Conservation (phyloP, 1,140 invertebrate species). For the Heliconius nattereri region DNA sequence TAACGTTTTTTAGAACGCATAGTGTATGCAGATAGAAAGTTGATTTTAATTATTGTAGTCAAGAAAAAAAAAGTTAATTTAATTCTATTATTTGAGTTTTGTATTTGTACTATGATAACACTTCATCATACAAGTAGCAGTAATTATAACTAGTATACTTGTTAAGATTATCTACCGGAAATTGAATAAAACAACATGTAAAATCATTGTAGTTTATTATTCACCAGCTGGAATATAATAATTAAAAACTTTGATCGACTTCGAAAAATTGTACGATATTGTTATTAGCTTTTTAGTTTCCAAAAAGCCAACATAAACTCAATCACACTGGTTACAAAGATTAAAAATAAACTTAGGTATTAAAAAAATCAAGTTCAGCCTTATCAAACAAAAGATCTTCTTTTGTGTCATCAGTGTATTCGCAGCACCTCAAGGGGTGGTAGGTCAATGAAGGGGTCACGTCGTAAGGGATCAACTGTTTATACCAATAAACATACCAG, state of each 20-base stretch:
- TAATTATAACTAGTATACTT: not conserved
- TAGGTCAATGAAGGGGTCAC: conserved; percentile 59
- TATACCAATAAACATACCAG: conserved; percentile 70
- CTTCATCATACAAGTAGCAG: not conserved
- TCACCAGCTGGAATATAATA: conserved; percentile 76
- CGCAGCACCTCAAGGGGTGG: conserved; percentile 61
- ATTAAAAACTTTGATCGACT: conserved; percentile 75
- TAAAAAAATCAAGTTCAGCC: conserved; percentile 76
- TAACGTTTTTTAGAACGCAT: too few relatives aligned
- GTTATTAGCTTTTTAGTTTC: conserved; percentile 58
- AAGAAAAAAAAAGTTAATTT: too few relatives aligned
- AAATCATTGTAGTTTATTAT: conserved; percentile 76
- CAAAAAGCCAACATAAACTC: conserved; percentile 66
- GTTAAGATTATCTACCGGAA: conserved; percentile 2
- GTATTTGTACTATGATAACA: not conserved
- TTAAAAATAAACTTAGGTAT: conserved; percentile 76
- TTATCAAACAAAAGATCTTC: conserved; percentile 79
- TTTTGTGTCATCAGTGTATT: conserved; percentile 70
- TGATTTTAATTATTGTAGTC: not conserved
- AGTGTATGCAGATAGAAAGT: too few relatives aligned
- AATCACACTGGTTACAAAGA: conserved; percentile 71
- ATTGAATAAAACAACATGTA: conserved; percentile 40
- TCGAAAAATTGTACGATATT: conserved; percentile 74
- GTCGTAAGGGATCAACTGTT: conserved; percentile 58
- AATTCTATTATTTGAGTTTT: too few relatives aligned